These are phyloP conservation scores for Brachionus calyciflorus DNA, from an alignment of 1,140 invertebrate genomes.

Conservation along the genomic window DNA sequence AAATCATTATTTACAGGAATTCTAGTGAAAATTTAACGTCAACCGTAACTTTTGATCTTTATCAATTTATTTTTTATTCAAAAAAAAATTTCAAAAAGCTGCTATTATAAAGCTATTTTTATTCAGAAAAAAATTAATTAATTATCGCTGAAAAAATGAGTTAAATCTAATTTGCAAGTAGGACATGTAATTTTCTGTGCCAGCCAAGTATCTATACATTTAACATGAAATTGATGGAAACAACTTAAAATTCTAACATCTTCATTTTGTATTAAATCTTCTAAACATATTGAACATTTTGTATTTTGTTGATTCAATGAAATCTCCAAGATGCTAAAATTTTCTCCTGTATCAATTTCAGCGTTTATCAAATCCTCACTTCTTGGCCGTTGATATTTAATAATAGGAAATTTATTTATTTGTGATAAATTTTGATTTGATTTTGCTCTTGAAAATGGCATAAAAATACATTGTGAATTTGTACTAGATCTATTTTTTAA, in stretches of 20 bases:
- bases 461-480: neutral
- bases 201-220: constrained; percentile 91
- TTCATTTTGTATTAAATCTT: constrained; percentile 22
- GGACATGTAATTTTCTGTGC: constrained; percentile 88
- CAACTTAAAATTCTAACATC: constrained; percentile 72
- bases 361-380: neutral
- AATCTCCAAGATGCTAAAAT: neutral
- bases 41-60: no score
- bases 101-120: neutral
- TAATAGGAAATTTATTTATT: neutral
- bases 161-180: constrained; percentile 85
- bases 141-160: neutral
- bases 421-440: neutral
- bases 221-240: constrained; percentile 90
- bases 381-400: constrained; percentile 10
- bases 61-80: no score
- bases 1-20: no score
- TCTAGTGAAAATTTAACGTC: no score
- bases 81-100: no score
- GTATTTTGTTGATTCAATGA: neutral
- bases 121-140: no score
- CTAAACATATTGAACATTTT: constrained; percentile 29
- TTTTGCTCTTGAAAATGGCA: neutral
- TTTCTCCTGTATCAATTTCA: neutral
- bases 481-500: no score